A percentile compares a stretch with the other conserved stretches of the same genome.
Evolutionary conservation across 1,140 invertebrate species (phyloP).

Genomic region (Drosophila parabipectinata): DNA sequence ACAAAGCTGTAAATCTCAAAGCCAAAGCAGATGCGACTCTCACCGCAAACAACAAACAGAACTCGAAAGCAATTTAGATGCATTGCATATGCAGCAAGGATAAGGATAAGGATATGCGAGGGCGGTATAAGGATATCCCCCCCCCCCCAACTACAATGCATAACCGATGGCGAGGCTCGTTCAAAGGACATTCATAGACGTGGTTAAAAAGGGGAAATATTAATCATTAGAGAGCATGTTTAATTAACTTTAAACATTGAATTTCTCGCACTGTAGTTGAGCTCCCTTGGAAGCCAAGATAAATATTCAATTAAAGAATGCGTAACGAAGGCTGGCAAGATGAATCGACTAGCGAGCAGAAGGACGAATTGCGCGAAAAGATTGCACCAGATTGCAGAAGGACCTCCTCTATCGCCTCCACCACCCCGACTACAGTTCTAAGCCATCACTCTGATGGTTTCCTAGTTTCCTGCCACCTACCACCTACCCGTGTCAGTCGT

Average conservation of each 20-base stretch:
- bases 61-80: slow-evolving; percentile 76
- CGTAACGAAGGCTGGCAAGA: slow-evolving; percentile 39
- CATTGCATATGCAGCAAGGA: slow-evolving; percentile 52
- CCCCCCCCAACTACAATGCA: slow-evolving; percentile 19
- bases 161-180: slow-evolving; percentile 37
- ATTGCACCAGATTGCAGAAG: slow-evolving; percentile 39
- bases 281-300: slow-evolving; percentile 33
- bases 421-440: not conserved
- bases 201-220: not conserved
- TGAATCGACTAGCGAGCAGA: slow-evolving; percentile 55
- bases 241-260: not conserved
- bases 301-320: slow-evolving; percentile 74
- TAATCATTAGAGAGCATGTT: not conserved
- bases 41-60: slow-evolving; percentile 64
- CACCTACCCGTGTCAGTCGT: slow-evolving; percentile 27
- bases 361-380: slow-evolving; percentile 44
- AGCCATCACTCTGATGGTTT: slow-evolving; percentile 7
- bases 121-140: no score
- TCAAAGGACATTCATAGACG: slow-evolving; percentile 22
- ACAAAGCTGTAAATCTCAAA: slow-evolving; percentile 79
- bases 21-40: slow-evolving; percentile 46
- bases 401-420: not conserved
- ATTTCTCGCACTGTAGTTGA: slow-evolving; percentile 8
- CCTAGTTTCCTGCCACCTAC: not conserved
- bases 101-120: slow-evolving; percentile 26